Conservation (phyloP, 2,888 invertebrate genomes). For the Himalopsyche tibetana region DNA sequence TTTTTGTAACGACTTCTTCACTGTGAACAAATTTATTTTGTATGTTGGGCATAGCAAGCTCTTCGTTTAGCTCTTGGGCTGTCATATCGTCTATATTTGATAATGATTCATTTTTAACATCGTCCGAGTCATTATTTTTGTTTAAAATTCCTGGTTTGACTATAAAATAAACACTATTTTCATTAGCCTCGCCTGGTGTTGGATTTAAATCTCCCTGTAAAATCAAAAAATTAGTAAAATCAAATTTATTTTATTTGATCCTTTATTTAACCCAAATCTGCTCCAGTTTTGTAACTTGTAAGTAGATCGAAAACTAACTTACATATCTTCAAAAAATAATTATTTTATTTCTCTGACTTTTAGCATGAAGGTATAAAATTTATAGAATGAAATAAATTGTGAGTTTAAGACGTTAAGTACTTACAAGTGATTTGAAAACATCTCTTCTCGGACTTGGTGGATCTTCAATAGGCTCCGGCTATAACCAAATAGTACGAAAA, state of each 20-base stretch:
- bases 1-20: neutral
- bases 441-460: constrained; percentile 17
- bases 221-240: too few relatives aligned
- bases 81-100: neutral
- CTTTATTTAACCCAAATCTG: too few relatives aligned
- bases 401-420: neutral
- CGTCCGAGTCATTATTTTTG: neutral
- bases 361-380: too few relatives aligned
- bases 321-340: too few relatives aligned
- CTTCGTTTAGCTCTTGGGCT: neutral
- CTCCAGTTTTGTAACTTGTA: too few relatives aligned
- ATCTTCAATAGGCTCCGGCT: constrained; percentile 1
- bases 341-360: too few relatives aligned
- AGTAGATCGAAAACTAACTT: too few relatives aligned
- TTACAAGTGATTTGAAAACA: constrained; percentile 6
- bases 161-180: constrained; percentile 23
- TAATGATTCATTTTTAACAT: neutral
- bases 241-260: too few relatives aligned
- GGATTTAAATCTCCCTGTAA: neutral
- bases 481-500: neutral
- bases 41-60: neutral
- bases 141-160: constrained; percentile 3
- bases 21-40: neutral
- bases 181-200: neutral
- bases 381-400: too few relatives aligned